These are phyloP conservation scores for Auanema freiburgensis DNA, from an alignment of 2,888 invertebrate genomes.

Conservation along the genomic window DNA sequence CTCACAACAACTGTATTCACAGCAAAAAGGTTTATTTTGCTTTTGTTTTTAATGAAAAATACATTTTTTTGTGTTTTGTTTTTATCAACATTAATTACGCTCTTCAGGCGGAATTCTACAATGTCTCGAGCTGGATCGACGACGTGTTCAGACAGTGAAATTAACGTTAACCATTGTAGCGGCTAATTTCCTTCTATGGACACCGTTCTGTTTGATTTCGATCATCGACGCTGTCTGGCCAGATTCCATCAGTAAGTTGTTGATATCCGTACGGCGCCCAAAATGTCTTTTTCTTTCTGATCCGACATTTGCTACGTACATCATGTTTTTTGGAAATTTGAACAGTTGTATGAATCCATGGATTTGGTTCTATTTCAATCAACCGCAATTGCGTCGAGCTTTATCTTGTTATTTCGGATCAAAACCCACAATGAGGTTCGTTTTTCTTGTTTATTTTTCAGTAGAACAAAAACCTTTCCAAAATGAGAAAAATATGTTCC, in stretches of 20 bases:
- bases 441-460: background rate
- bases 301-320: constrained; percentile 66
- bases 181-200: constrained; percentile 75
- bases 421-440: constrained; percentile 3
- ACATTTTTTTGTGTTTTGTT: no score
- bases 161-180: constrained; percentile 68
- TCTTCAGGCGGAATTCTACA: constrained; percentile 22
- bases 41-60: background rate
- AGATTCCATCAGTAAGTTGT: constrained; percentile 66
- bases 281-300: constrained; percentile 28
- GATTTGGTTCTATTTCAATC: constrained; percentile 69
- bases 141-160: constrained; percentile 68
- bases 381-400: constrained; percentile 46
- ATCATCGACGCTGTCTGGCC: constrained; percentile 64
- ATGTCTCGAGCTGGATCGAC: constrained; percentile 47
- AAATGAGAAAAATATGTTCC: background rate
- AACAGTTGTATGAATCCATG: constrained; percentile 75
- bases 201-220: constrained; percentile 70
- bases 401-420: constrained; percentile 20
- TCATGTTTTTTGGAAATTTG: constrained; percentile 74
- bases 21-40: background rate
- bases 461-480: background rate
- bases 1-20: background rate
- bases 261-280: background rate
- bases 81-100: background rate